These are phyloP conservation scores for Dascillus cervinus DNA, from an alignment of 2,888 invertebrate species.

Conservation along the genomic window DNA sequence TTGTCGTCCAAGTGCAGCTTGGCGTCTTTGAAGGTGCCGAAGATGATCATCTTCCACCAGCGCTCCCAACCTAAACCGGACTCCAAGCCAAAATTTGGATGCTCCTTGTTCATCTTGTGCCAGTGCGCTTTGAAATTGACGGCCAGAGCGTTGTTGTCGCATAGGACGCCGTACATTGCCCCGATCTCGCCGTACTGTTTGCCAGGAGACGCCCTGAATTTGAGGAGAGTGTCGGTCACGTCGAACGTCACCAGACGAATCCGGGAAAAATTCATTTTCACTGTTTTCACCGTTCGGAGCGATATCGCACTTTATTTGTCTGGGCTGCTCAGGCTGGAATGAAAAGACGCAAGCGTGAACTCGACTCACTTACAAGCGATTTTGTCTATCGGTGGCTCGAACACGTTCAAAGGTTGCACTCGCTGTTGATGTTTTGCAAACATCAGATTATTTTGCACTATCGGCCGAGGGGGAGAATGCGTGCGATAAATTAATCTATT, in stretches of 20 bases:
- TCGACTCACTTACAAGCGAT: too few species aligned
- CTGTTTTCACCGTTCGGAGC: too few species aligned
- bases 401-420: too few species aligned
- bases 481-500: too few species aligned
- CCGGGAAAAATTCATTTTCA: conserved; percentile 43
- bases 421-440: too few species aligned
- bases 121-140: conserved; percentile 59
- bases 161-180: conserved; percentile 57
- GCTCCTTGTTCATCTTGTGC: conserved; percentile 53
- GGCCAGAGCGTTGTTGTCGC: conserved; percentile 51
- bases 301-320: too few species aligned
- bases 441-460: too few species aligned
- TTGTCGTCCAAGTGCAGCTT: conserved; percentile 35
- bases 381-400: too few species aligned
- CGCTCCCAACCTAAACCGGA: conserved; percentile 63
- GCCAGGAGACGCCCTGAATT: conserved; percentile 62
- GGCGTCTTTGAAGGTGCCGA: conserved; percentile 53
- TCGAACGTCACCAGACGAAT: conserved; percentile 76
- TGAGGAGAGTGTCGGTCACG: conserved; percentile 76
- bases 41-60: conserved; percentile 75
- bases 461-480: too few species aligned
- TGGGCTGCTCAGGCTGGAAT: too few species aligned
- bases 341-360: too few species aligned
- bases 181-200: conserved; percentile 68
- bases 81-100: conserved; percentile 75